These are phyloP conservation scores for Anguilla anguilla DNA, from an alignment of 2,797 vertebrate genomes.

Conservation along the genomic window DNA sequence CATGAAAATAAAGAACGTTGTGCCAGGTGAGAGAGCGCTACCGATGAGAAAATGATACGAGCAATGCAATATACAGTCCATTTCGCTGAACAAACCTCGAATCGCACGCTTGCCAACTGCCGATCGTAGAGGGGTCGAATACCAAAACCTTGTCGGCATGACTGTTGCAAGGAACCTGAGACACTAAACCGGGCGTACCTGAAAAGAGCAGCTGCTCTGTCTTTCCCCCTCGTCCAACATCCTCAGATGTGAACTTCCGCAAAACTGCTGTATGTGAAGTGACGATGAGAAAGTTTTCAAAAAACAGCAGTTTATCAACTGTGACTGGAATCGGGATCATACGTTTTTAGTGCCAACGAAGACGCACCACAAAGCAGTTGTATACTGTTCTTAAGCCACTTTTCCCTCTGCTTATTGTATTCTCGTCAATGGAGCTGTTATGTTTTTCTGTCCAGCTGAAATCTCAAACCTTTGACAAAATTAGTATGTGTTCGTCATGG, in stretches of 20 bases:
- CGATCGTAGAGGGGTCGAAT: neutral
- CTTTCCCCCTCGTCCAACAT: neutral
- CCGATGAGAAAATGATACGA: constrained; percentile 41
- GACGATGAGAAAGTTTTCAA: neutral
- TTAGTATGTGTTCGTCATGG: neutral
- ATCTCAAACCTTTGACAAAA: neutral
- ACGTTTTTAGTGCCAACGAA: constrained; percentile 15
- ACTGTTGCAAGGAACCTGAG: neutral
- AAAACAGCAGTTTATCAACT: constrained; percentile 1
- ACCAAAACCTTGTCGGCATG: constrained; percentile 27
- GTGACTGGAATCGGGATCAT: neutral
- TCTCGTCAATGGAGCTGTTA: constrained; percentile 7
- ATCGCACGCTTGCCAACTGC: constrained; percentile 47
- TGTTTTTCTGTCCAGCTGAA: constrained; percentile 9
- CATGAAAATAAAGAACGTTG: constrained; percentile 77
- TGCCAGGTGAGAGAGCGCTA: constrained; percentile 74
- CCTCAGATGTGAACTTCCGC: neutral
- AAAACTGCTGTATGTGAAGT: constrained; percentile 18
- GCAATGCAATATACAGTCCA: constrained; percentile 43
- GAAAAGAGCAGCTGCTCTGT: neutral
- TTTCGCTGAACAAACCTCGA: constrained; percentile 71
- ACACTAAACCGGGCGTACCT: neutral
- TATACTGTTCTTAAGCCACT: constrained; percentile 11
- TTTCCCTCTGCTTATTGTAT: constrained; percentile 16
- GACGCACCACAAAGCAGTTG: neutral